These are phyloP conservation scores for Rugalucina vietnamica DNA, from an alignment of 2,888 invertebrate genomes.

Conservation along the genomic window DNA sequence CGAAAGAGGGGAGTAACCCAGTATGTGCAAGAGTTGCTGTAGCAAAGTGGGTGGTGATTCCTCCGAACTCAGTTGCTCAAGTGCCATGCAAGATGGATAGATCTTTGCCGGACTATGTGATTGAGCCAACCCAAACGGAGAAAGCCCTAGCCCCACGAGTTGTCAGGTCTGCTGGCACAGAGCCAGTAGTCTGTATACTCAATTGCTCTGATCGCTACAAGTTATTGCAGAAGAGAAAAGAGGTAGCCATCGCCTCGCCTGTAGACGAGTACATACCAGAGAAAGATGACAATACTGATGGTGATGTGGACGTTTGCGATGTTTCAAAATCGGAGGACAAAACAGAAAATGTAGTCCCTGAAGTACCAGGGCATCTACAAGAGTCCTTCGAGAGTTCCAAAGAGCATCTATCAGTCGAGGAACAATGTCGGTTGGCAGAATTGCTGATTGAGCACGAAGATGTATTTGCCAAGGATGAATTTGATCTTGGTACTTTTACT, in stretches of 20 bases:
- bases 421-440: not conserved
- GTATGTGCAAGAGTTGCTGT: not conserved
- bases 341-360: not conserved
- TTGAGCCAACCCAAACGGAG: not conserved
- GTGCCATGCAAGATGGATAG: not conserved
- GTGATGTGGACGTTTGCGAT: not conserved
- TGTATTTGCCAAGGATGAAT: slow-evolving; percentile 50
- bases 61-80: not conserved
- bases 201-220: not conserved
- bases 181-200: not conserved
- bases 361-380: not conserved
- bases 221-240: not conserved
- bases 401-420: not conserved
- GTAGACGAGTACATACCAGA: not conserved
- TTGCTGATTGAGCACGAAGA: slow-evolving; percentile 15
- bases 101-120: not conserved
- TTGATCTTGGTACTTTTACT: slow-evolving; percentile 44
- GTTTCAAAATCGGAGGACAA: not conserved
- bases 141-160: not conserved
- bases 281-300: not conserved
- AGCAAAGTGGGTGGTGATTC: not conserved
- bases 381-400: not conserved
- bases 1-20: not conserved
- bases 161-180: not conserved
- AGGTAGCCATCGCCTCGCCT: not conserved